A percentile compares a stretch with the other conserved stretches of the same genome.
Evolutionary conservation across 2,113 vertebrate genomes (phyloP).

Genomic region (Bagarius yarrelli): DNA sequence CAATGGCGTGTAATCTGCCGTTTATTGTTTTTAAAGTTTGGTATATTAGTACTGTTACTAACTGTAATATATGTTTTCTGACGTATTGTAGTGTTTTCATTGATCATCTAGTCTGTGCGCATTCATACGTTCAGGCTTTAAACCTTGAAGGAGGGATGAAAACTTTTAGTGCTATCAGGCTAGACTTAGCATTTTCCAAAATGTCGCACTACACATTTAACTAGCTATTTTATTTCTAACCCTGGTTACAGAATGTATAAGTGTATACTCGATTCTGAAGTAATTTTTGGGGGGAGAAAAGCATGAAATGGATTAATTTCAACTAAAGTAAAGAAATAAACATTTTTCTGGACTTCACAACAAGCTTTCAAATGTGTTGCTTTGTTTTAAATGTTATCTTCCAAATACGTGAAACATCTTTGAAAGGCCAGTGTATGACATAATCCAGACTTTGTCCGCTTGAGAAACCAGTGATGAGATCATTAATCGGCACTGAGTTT

Average conservation of each 20-base stretch:
- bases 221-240: background rate
- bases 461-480: conserved; percentile 31
- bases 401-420: conserved; percentile 3
- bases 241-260: background rate
- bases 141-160: no score
- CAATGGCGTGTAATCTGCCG: no score
- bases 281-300: background rate
- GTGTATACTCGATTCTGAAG: background rate
- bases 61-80: no score
- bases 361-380: background rate
- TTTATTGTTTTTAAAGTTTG: no score
- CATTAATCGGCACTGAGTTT: conserved; percentile 17
- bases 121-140: no score
- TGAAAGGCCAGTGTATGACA: background rate
- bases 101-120: no score
- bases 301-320: background rate
- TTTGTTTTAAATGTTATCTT: background rate
- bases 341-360: background rate
- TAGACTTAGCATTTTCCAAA: no score
- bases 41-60: no score
- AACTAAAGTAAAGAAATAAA: background rate
- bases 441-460: conserved; percentile 23
- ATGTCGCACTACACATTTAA: no score
- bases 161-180: no score
- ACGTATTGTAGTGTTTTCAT: no score